Percentiles rank a stretch among this genome's conserved stretches.
These are phyloP conservation scores for Caenorhabditis doughertyi DNA, from an alignment of 2,888 invertebrate species.

Conservation along the genomic window DNA sequence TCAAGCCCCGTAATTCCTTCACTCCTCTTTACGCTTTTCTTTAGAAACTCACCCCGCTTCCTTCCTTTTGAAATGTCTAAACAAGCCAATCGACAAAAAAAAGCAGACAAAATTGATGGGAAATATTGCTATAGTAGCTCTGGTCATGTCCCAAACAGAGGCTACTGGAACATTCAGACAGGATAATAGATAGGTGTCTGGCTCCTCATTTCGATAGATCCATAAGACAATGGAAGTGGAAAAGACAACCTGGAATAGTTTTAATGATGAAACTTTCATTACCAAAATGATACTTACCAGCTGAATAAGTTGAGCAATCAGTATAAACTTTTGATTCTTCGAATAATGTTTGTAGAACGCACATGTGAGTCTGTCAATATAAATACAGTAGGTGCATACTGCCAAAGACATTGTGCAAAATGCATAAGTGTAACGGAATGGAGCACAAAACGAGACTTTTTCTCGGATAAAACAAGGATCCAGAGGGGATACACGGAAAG, in stretches of 20 bases:
- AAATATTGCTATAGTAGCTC: conserved; percentile 47
- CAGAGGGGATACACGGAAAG: too few species aligned
- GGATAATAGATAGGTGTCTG: conserved; percentile 50
- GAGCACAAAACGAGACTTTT: conserved; percentile 60
- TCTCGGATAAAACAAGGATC: conserved; percentile 55
- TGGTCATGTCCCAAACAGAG: conserved; percentile 33
- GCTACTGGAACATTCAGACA: conserved; percentile 56
- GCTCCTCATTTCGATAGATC: conserved; percentile 58
- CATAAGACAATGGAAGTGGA: conserved; percentile 29
- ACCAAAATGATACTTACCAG: too few species aligned
- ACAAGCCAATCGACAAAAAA: conserved; percentile 52
- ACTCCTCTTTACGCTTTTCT: too few species aligned
- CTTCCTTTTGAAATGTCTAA: conserved; percentile 45
- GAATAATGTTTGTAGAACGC: conserved; percentile 42
- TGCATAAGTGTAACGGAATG: conserved; percentile 51
- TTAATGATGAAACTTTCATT: background rate
- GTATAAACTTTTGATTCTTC: conserved; percentile 33
- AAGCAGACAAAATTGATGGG: conserved; percentile 64
- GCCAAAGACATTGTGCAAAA: conserved; percentile 44
- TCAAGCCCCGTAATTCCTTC: too few species aligned
- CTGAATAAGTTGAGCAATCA: conserved; percentile 32
- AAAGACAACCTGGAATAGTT: conserved; percentile 33
- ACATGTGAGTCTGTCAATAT: conserved; percentile 52
- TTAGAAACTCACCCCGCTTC: conserved; percentile 44
- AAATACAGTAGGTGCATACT: conserved; percentile 49